A percentile compares a stretch with the other conserved stretches of the same genome.
These are phyloP conservation scores for Vireo altiloquus DNA, from an alignment of 2,113 vertebrate species.

Conservation along the genomic window DNA sequence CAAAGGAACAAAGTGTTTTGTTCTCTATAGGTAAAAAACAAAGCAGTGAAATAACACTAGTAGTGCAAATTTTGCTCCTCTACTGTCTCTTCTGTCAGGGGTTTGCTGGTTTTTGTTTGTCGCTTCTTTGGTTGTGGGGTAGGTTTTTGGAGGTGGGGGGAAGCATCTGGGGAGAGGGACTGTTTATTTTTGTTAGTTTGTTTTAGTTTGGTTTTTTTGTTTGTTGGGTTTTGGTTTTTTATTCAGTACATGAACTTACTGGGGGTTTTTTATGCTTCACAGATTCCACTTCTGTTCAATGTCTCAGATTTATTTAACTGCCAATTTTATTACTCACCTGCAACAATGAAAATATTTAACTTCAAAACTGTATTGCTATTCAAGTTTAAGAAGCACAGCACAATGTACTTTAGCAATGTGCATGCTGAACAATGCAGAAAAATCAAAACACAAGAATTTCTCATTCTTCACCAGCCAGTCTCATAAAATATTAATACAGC, in stretches of 20 bases:
- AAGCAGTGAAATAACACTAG: not conserved
- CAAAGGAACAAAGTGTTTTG: not conserved
- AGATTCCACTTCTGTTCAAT: not conserved
- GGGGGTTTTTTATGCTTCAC: not conserved
- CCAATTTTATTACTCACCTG: not conserved
- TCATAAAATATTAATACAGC: not conserved
- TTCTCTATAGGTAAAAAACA: not conserved
- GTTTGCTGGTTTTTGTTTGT: not conserved
- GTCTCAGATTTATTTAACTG: not conserved
- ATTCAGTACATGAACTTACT: not conserved
- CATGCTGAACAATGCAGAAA: not conserved
- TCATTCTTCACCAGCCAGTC: not conserved
- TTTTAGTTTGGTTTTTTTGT: not conserved
- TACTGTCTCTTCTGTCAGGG: not conserved
- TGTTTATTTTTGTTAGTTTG: not conserved
- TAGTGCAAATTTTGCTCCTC: not conserved
- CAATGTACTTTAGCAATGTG: accelerated
- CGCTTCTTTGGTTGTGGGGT: not conserved
- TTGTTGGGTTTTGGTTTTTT: not conserved
- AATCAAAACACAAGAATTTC: not conserved
- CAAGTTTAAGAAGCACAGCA: not conserved
- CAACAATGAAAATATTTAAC: not conserved
- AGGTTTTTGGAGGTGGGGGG: accelerated
- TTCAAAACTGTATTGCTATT: not conserved
- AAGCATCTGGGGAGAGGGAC: not conserved